Evolutionary conservation across 2,888 invertebrate genomes (phyloP).

Genomic region (Chaitophorus viminalis): DNA sequence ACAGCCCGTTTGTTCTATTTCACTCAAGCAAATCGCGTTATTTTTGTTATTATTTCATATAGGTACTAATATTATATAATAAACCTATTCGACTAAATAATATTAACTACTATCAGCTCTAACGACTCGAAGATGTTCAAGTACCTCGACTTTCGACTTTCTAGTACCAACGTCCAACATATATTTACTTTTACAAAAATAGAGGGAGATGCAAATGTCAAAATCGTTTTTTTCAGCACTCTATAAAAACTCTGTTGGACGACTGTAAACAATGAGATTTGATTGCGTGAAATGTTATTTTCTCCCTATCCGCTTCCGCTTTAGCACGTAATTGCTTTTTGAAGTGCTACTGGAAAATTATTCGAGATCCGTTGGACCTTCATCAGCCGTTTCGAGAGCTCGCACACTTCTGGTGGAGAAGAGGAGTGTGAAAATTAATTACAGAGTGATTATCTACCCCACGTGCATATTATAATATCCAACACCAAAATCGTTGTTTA

Average conservation of each 20-base stretch:
- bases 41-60: no score
- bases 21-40: no score
- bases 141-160: neutral
- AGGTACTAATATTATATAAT: no score
- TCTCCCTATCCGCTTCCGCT: slow-evolving; percentile 2
- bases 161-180: no score
- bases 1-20: no score
- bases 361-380: slow-evolving; percentile 25
- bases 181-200: neutral
- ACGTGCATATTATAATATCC: neutral
- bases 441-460: slow-evolving; percentile 32
- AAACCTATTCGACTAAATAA: neutral
- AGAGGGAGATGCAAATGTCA: neutral
- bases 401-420: slow-evolving; percentile 25
- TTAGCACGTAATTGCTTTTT: slow-evolving; percentile 45
- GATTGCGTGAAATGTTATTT: slow-evolving; percentile 35
- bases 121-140: neutral
- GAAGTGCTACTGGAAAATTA: slow-evolving; percentile 47
- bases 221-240: neutral
- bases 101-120: neutral
- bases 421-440: slow-evolving; percentile 49
- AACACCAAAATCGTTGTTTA: slow-evolving; percentile 25
- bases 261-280: slow-evolving; percentile 29
- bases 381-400: slow-evolving; percentile 42
- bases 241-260: neutral